Base-by-base conservation (phyloP, 2,113 vertebrate species). In the Fulmarus glacialis region DNA sequence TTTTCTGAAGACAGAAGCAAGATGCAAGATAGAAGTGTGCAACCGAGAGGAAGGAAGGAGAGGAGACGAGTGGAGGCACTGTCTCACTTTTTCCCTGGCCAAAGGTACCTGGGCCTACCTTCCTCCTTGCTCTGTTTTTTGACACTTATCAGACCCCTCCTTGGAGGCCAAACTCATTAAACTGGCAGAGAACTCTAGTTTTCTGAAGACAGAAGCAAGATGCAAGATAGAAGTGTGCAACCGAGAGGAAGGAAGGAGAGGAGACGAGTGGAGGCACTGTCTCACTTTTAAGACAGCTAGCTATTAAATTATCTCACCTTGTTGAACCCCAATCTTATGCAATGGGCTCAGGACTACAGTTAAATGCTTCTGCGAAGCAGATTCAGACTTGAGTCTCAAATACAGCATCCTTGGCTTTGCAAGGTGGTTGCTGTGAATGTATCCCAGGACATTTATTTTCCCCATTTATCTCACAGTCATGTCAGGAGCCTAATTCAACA, bases 141-240 rank as follows among this genome's bases (percentile, higher is more conserved):
- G 72, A 63, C 29, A 67, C 21, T 82, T 71, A 21, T 59, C 36
- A 89, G 52, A 85, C 30, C 23, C 29, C 45, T 71, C 52, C 82
- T 86, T 80, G 40, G 30, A 81, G 42, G 48, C 24, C 75, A 91
- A 67, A 75, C 30, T 86, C 43, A 80, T 45, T 79, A 50, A 71
- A 70, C 12, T 62, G 45, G 30, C 30, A 85, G 60, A 92, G 64
- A 94, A 83, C 67, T 72, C n/a, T 32, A 52, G 21, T 50, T 68
- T 95, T 94, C 83, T 83, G 45, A 91, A 80, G 47, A 91, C 29
- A 87, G 34, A 88, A 66, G 30, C 29, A 87, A 92, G 43, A 92
- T 23, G 38, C 20, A 88, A 77, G 50, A 53, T 7, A 71, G 38
- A 21, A 87, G n/a, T 0, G 4, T 36, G 34, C 45, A 71, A 78